Evolutionary conservation across 2,888 invertebrate species (phyloP), one percentile per base, ranked within the genome.

Genomic region (Andrena minutula): DNA sequence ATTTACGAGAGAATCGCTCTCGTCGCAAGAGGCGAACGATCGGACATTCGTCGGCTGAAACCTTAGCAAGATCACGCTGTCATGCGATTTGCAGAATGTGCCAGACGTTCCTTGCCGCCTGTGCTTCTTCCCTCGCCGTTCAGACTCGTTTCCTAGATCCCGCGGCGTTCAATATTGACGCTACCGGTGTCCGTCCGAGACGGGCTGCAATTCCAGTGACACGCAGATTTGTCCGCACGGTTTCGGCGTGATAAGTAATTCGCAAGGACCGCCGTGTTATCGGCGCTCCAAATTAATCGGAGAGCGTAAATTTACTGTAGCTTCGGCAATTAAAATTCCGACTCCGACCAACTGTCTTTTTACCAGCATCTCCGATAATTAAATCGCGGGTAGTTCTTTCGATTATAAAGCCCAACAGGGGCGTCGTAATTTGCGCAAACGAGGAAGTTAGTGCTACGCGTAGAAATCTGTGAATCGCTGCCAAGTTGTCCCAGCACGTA

Each of bases 61-160:
- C 82, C 81, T 72, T 86, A 78, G 70, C 74, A 80, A 81, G 74
- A 82, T 85, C 63, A 75, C 68, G 79, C 84, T 82, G 82, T 86
- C 86, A 82, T 79, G 77, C 77, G 75, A 85, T 69, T 75, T 73
- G 60, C 68, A 35, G 63, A 78, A 75, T 53, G 28, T 66, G 51
- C 72, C 64, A 72, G 68, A 70, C 70, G 63, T 71, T 30, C 32
- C 41, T 79, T 51, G 56, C 74, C 70, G 66, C 71, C 71, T 75
- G 28, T 49, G 20, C 28, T 61, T 75, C 35, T 20, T 20, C 32
- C 8, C n/a, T 4, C 35, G 10, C 8, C 23, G 1, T 49, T 41
- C 12, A 53, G 41, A 66, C 63, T 74, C 20, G 12, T 60, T 66
- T 35, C 30, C 23, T 23, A 5, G 30, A 10, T 6, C 58, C n/a